Percentiles rank a stretch among this genome's conserved stretches.
phyloP scores from a whole-genome alignment of 2,888 invertebrate genomes.

The Polydrusus cervinus region DNA sequence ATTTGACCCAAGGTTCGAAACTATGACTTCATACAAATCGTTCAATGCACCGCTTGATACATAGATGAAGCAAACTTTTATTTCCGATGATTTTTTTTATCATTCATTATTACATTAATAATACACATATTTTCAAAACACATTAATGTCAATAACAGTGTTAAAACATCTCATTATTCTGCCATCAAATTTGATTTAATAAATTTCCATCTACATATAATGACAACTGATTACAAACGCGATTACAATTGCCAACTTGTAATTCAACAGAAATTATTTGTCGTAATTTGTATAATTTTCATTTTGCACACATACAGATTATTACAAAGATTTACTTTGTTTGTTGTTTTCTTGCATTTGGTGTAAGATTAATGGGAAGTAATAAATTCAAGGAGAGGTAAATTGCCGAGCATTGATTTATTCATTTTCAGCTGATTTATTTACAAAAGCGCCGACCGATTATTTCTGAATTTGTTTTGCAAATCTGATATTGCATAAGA shows the following conservation, averaged over 20 bases:
- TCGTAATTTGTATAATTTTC: conserved; percentile 20
- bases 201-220: background rate
- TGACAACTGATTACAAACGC: conserved; percentile 6
- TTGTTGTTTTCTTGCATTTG: conserved; percentile 20
- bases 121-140: conserved; percentile 3
- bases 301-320: conserved; percentile 2
- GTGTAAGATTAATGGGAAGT: conserved; percentile 21
- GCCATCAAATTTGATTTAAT: conserved; percentile 26
- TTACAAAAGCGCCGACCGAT: conserved; percentile 7
- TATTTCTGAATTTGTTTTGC: background rate
- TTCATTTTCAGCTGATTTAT: conserved; percentile 10
- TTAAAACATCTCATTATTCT: conserved; percentile 19
- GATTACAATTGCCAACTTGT: conserved; percentile 1
- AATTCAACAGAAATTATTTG: conserved; percentile 13
- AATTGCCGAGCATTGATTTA: conserved; percentile 3
- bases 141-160: conserved; percentile 26
- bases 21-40: conserved; percentile 1
- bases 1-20: conserved; percentile 5
- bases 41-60: conserved; percentile 3
- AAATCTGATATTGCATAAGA: background rate
- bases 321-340: conserved; percentile 11
- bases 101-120: conserved; percentile 2
- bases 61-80: too few relatives aligned
- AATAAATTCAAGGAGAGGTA: conserved; percentile 15
- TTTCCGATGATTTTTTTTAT: background rate